Percentiles rank a stretch among this genome's conserved stretches.
These are phyloP conservation scores for Sciurus vulgaris DNA, from an alignment of 2,797 vertebrate species.

Conservation along the genomic window DNA sequence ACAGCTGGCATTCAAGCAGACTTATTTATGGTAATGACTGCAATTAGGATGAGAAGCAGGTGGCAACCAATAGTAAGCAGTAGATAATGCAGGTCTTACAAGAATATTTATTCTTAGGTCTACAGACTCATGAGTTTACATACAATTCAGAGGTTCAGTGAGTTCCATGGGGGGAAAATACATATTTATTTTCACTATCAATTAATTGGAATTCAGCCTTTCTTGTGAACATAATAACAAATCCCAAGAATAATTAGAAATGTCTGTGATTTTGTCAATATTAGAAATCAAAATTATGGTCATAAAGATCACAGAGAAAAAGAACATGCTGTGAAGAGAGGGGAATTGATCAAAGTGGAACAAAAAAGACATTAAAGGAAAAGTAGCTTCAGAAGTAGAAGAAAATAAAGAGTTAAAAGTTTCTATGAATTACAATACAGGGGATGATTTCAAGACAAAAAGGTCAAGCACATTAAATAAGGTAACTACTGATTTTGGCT, in stretches of 20 bases:
- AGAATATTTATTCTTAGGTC: neutral
- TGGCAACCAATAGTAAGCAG: neutral
- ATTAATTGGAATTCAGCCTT: slow-evolving; percentile 6
- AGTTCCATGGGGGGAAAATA: neutral
- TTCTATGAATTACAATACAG: slow-evolving; percentile 5
- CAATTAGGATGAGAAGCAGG: neutral
- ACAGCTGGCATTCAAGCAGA: neutral
- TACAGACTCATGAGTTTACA: neutral
- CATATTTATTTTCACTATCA: slow-evolving; percentile 37
- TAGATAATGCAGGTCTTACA: neutral
- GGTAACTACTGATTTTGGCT: neutral
- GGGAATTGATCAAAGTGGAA: too few species aligned
- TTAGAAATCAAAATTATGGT: too few species aligned
- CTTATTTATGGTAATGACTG: neutral
- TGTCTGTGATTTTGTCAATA: neutral
- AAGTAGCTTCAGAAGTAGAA: neutral
- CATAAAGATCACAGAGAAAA: neutral
- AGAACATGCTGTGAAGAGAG: too few species aligned
- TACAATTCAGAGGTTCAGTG: neutral
- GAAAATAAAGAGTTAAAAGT: neutral
- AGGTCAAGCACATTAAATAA: slow-evolving; percentile 8
- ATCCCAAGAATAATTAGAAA: neutral
- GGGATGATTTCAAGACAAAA: slow-evolving; percentile 18
- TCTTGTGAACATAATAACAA: neutral
- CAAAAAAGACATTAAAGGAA: too few species aligned